A percentile compares a stretch with the other conserved stretches of the same genome.
Evolutionary conservation across 2,888 invertebrate species (phyloP).

Genomic region (Ferdinandea cuprea): DNA sequence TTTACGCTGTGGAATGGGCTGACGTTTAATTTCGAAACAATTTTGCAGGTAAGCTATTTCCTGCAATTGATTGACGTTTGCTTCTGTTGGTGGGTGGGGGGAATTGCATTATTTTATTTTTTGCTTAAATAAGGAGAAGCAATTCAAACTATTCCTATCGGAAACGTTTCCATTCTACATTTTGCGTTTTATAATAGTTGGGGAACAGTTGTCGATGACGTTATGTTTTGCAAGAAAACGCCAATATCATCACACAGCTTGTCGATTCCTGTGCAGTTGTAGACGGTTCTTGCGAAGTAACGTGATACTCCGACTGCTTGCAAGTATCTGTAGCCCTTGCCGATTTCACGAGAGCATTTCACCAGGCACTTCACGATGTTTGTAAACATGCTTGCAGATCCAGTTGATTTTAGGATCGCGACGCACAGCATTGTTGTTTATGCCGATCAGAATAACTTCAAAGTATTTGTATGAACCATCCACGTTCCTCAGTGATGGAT

Average conservation of each 20-base stretch:
- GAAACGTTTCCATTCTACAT: too few relatives aligned
- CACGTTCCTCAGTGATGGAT: conserved; percentile 96
- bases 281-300: conserved; percentile 96
- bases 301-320: conserved; percentile 99
- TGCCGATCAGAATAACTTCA: conserved; percentile 96
- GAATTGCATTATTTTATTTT: too few relatives aligned
- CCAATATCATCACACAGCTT: conserved; percentile 83
- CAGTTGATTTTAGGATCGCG: conserved; percentile 98
- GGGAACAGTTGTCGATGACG: too few relatives aligned
- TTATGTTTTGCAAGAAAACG: too few relatives aligned
- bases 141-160: too few relatives aligned
- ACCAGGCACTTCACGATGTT: conserved; percentile 99
- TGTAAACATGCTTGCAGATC: conserved; percentile 98
- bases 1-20: conserved; percentile 99
- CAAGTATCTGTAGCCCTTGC: conserved; percentile 96
- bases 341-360: conserved; percentile 97
- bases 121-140: too few relatives aligned
- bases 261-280: conserved; percentile 98
- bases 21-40: conserved; percentile 99
- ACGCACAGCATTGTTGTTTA: conserved; percentile 89
- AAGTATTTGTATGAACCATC: conserved; percentile 99
- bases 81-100: too few relatives aligned
- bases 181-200: too few relatives aligned
- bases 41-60: conserved; percentile 90
- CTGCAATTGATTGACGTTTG: neutral